Evolutionary conservation across 2,888 invertebrate species (phyloP).

Genomic region (Drosophila fungiperda): DNA sequence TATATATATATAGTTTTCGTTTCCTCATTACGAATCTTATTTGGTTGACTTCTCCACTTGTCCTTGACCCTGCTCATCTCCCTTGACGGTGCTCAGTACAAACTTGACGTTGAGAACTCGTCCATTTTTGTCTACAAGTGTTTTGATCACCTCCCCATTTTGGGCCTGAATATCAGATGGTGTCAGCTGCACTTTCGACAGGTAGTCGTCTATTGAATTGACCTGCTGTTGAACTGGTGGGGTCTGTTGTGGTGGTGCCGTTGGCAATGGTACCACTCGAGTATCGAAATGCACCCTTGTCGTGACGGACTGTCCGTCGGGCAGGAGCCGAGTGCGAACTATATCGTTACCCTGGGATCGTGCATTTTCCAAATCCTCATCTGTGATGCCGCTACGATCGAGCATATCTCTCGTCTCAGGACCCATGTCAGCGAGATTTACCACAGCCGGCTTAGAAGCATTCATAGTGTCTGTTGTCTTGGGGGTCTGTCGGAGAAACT

Average conservation of each 20-base stretch:
- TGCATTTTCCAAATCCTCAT: slow-evolving; percentile 54
- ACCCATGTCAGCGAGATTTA: slow-evolving; percentile 35
- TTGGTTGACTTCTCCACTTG: slow-evolving; percentile 22
- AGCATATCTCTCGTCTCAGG: slow-evolving; percentile 50
- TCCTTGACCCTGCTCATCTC: too few species aligned
- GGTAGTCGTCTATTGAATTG: slow-evolving; percentile 57
- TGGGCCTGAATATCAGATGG: too few species aligned
- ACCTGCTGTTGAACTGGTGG: slow-evolving; percentile 4
- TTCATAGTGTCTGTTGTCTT: not conserved
- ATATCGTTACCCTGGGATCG: slow-evolving; percentile 43
- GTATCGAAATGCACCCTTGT: slow-evolving; percentile 57
- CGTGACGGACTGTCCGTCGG: slow-evolving; percentile 62
- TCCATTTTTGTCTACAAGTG: too few species aligned
- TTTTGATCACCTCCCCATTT: too few species aligned
- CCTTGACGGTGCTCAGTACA: too few species aligned
- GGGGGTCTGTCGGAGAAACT: not conserved
- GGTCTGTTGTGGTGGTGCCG: not conserved
- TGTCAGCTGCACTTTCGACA: too few species aligned
- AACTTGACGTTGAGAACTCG: too few species aligned
- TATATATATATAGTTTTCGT: not conserved
- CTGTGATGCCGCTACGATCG: slow-evolving; percentile 62
- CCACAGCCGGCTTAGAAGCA: slow-evolving; percentile 50
- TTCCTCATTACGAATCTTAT: slow-evolving; percentile 1
- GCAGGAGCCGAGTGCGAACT: slow-evolving; percentile 48
- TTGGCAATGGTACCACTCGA: slow-evolving; percentile 5